Base-by-base conservation (phyloP, 64 coral and sea anemone genomes). In the Dendronephthya gigantea region DNA sequence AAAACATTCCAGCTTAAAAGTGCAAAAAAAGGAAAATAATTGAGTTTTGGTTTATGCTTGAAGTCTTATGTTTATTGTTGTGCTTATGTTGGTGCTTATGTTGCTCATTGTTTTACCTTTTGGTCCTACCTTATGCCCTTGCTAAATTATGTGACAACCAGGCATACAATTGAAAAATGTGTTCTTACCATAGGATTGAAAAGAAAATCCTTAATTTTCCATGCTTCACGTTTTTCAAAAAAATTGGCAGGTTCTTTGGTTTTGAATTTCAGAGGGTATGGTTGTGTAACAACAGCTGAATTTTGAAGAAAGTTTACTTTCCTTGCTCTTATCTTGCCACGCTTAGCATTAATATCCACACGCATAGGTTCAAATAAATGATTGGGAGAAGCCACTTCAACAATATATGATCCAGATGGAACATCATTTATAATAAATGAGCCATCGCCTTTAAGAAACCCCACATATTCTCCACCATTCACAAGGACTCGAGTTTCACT, bases 221-320 rank as follows among this genome's bases (percentile, higher is more conserved):
- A 98, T 23, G 86, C 62, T 69, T 98, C 95, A 85, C 95, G 51
- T 33, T 93, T 98, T 82, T 98, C 95, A 98, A 98, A 98, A 84
- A 98, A 98, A 31, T 92, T 86, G 76, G 95, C 95, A 14, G 87
- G 51, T 70, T 89, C 95, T 39, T 98, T 98, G 14, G 88, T 87
- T 85, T 91, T 93, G 50, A 98, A 98, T 62, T 83, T 98, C 40
- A 98, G 87, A 34, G 95, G 95, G 82, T 98, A 98, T 10, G 92
- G 50, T 23, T 91, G 89, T 3, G 92, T 93, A 13, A 90, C 89
- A 14, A 98, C 95, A 33, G 92, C 95, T 41, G 95, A 98, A 88
- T 98, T 98, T 85, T 98, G 95, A 75, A 98, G 86, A 89, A 98
- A 98, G 74, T 98, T 98, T 11, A 98, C 95, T 93, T 93, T 98